Base-by-base conservation (phyloP, 1,140 invertebrate genomes). In the Lordiphosa mommai region DNA sequence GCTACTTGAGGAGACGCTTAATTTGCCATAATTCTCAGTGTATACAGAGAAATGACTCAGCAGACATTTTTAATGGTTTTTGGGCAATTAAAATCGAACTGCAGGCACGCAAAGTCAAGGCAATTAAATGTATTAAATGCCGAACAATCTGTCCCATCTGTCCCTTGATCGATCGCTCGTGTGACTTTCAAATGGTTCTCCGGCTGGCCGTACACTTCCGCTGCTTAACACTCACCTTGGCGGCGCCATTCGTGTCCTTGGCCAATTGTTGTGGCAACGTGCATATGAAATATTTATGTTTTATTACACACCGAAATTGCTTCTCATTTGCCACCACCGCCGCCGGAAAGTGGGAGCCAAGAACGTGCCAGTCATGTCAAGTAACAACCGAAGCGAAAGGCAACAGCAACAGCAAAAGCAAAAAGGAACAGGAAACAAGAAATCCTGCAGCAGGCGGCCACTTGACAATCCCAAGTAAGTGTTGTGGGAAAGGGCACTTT, bases 241-340 rank as follows among this genome's bases (percentile, higher is more conserved):
- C 36, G 13, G 16, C n/a, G 9, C 8, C 2, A 1, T 4, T 38
- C 2, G 3, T 12, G 4, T 38, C 7, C 36, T 16, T 6, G 8
- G 14, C 9, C 14, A 9, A n/a, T 40, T n/a, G 9, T 41, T 41
- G 38, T 10, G 38, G 17, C 38, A 23, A 23, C 27, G 20, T 43
- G 40, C 40, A 43, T 43, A 43, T 43, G 40, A 43, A 43, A 43
- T 43, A 43, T 43, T 43, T 27, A 43, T 43, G 40, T 29, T 43
- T 43, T 43, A 43, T 43, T 43, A 43, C 40, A 17, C 40, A 43
- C 40, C 40, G 23, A 41, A 41, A 41, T 41, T 41, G 23, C 38
- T 41, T 6, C 38, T 20, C 17, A 10, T 23, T 23, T 23, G 20
- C 20, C 20, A 23, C 20, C 20, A 5, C 4, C 16, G 1, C 3